phyloP scores from a whole-genome alignment of 1,140 invertebrate species.

The Pogonus chalceus region DNA sequence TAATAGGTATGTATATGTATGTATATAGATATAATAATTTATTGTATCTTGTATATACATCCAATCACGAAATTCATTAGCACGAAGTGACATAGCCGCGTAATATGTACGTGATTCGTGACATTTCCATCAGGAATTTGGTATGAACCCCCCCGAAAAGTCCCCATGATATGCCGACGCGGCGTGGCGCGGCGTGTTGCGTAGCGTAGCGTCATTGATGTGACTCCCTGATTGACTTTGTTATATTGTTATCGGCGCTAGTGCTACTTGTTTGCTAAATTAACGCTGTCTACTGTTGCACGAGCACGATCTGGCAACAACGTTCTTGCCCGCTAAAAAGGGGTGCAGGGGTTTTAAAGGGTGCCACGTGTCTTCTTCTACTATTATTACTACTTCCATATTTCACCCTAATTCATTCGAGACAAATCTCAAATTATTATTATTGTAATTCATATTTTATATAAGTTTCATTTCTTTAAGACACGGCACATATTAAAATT shows the following conservation, averaged over 20 bases:
- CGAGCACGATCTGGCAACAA: background rate
- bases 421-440: no score
- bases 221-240: conserved; percentile 2
- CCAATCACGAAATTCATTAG: no score
- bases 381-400: no score
- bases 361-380: background rate
- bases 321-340: background rate
- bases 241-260: conserved; percentile 5
- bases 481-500: no score
- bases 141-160: background rate
- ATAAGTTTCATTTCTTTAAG: no score
- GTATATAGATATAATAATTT: no score
- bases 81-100: background rate
- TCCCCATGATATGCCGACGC: background rate
- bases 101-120: background rate
- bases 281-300: conserved; percentile 1
- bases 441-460: no score
- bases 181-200: background rate
- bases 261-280: conserved; percentile 5
- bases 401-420: no score
- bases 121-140: background rate
- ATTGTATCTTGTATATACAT: no score
- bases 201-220: background rate
- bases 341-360: background rate
- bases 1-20: background rate